Percentiles rank a stretch among this genome's conserved stretches.
phyloP scores from a whole-genome alignment of 2,797 vertebrate genomes.

The Scolopax rusticola region DNA sequence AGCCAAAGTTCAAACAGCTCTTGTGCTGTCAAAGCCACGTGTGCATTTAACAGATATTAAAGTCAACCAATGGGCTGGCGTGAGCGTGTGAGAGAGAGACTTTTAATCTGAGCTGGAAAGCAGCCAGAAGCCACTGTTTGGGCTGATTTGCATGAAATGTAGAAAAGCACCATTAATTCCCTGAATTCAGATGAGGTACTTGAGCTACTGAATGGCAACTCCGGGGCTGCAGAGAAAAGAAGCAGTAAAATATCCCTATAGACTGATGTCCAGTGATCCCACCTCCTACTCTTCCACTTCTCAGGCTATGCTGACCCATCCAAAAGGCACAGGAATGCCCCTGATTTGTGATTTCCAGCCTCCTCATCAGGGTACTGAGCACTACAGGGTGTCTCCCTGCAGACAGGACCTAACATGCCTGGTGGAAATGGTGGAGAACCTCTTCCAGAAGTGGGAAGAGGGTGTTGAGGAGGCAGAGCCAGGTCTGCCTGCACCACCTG shows the following conservation, averaged over 20 bases:
- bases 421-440: neutral
- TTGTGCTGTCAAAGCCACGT: neutral
- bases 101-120: neutral
- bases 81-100: neutral
- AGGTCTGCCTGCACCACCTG: neutral
- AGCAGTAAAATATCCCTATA: neutral
- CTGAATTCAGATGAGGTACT: neutral
- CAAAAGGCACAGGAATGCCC: neutral
- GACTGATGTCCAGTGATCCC: neutral
- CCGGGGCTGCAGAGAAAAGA: neutral
- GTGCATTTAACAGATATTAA: rapidly evolving
- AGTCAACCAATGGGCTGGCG: neutral
- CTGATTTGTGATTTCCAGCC: neutral
- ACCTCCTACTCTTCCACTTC: neutral
- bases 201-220: neutral
- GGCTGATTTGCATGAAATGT: constrained; percentile 2
- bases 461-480: neutral
- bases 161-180: neutral
- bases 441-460: neutral
- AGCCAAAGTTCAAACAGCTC: neutral
- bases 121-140: neutral
- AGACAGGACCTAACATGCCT: neutral
- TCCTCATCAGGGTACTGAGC: no score
- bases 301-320: neutral
- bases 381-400: neutral